Conservation (phyloP, 1,140 invertebrate genomes). For the Apis dorsata region DNA sequence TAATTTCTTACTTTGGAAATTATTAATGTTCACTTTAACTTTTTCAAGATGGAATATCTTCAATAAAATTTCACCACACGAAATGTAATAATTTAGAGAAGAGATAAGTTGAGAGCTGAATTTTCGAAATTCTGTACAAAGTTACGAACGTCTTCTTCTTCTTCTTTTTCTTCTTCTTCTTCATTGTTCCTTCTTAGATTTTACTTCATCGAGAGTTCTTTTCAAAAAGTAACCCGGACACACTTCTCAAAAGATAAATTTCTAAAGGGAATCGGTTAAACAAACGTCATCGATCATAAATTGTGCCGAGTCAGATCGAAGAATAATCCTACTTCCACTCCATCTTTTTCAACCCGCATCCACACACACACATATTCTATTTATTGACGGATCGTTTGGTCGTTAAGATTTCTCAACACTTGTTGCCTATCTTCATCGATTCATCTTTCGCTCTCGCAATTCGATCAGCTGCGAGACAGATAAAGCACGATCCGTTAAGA, state of each 20-base stretch:
- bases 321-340: conserved; percentile 31
- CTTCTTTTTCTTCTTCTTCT: no score
- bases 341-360: conserved; percentile 16
- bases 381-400: conserved; percentile 13
- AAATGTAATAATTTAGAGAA: no score
- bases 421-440: conserved; percentile 28
- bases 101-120: no score
- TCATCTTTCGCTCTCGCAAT: conserved; percentile 11
- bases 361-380: not conserved
- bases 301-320: not conserved
- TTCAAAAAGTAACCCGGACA: no score
- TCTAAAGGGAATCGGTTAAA: not conserved
- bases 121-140: no score
- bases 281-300: conserved; percentile 35
- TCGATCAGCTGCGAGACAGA: not conserved
- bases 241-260: not conserved
- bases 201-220: no score
- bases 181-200: no score
- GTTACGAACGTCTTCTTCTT: no score
- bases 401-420: conserved; percentile 37
- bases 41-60: no score
- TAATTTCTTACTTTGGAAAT: no score
- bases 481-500: not conserved
- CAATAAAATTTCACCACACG: no score
- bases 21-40: no score